Conservation (phyloP, 2,113 vertebrate genomes). For the Fregetta grallaria region DNA sequence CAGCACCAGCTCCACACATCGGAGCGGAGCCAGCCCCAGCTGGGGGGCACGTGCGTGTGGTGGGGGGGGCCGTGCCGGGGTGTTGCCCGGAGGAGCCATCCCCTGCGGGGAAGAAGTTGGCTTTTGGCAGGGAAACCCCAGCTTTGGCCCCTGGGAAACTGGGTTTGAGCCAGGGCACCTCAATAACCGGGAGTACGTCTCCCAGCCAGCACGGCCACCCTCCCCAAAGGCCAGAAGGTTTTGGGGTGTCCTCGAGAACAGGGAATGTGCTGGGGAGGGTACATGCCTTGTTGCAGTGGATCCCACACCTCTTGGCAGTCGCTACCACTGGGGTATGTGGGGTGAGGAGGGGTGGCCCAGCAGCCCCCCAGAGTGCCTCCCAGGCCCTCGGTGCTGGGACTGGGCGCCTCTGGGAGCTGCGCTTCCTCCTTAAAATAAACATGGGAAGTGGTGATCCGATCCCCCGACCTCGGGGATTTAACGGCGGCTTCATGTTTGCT, state of each 20-base stretch:
- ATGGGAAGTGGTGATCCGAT: conserved; percentile 3
- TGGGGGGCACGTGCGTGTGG: accelerated
- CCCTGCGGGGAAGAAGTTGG: accelerated
- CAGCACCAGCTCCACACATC: accelerated
- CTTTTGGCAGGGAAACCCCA: neutral
- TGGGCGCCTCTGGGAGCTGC: neutral
- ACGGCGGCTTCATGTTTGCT: neutral
- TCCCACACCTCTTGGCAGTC: accelerated
- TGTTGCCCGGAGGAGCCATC: accelerated
- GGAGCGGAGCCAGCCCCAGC: neutral
- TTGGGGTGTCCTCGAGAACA: neutral
- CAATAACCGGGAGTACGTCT: accelerated
- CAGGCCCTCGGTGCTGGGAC: neutral
- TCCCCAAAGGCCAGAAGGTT: neutral
- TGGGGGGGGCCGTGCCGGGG: accelerated
- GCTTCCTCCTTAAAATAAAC: conserved; percentile 51
- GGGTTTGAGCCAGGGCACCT: accelerated
- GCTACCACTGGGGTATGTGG: neutral
- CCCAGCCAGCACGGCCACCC: accelerated
- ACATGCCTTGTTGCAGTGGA: accelerated
- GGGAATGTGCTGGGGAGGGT: accelerated
- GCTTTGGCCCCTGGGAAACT: neutral
- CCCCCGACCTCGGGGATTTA: neutral
- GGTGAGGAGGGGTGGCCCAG: neutral
- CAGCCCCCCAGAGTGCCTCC: neutral